Conservation (phyloP, 2,888 invertebrate species). For the Leucophenga maculata region DNA sequence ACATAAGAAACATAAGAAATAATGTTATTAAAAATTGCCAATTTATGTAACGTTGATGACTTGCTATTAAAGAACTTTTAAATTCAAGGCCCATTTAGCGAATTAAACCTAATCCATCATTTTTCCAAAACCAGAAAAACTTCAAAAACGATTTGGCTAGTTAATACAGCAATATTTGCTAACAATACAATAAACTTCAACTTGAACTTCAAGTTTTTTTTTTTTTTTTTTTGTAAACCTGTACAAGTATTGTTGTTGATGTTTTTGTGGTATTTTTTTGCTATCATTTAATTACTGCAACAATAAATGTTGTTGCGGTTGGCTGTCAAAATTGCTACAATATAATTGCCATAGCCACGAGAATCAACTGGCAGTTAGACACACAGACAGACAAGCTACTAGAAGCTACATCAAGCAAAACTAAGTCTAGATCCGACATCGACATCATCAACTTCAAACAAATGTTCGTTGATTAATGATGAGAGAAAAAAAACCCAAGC, state of each 20-base stretch:
- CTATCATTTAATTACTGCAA: constrained; percentile 20
- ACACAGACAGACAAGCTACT: not conserved
- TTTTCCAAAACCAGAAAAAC: not conserved
- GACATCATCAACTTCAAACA: constrained; percentile 5
- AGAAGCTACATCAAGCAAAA: constrained; percentile 9
- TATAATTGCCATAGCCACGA: constrained; percentile 53
- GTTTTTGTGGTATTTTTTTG: not conserved
- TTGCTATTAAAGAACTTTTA: constrained; percentile 27
- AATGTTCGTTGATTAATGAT: constrained; percentile 33
- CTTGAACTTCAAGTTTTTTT: constrained; percentile 51
- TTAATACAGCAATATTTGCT: no score
- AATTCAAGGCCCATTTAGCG: not conserved
- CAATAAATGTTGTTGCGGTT: constrained; percentile 53
- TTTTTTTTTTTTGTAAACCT: no score
- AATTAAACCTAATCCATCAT: no score
- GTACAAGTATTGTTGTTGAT: no score
- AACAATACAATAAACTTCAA: constrained; percentile 27
- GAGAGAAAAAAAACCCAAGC: constrained; percentile 31
- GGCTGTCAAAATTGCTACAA: constrained; percentile 59
- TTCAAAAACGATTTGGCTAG: no score
- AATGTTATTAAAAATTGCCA: no score
- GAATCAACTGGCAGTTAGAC: constrained; percentile 32
- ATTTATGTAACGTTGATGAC: not conserved
- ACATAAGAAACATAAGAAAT: no score
- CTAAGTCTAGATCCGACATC: not conserved